Conservation (phyloP, 2,888 invertebrate genomes). For the Cheilosia impressa region DNA sequence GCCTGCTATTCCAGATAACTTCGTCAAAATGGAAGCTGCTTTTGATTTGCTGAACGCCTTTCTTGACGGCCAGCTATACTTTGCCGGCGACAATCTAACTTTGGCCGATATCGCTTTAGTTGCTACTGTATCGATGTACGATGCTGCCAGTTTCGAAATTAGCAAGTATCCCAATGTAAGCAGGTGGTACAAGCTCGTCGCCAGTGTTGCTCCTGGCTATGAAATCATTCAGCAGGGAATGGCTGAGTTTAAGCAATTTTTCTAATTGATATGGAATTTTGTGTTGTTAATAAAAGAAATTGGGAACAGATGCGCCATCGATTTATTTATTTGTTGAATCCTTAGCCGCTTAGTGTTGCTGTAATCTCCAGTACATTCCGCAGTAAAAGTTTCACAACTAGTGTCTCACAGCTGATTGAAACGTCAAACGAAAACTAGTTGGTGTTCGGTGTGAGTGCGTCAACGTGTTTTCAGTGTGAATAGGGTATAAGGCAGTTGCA, state of each 20-base stretch:
- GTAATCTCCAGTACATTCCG: too few species aligned
- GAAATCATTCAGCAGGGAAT: slow-evolving; percentile 86
- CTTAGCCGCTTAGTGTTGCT: too few species aligned
- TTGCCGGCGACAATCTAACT: slow-evolving; percentile 89
- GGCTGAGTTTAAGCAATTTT: slow-evolving; percentile 85
- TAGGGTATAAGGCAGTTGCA: too few species aligned
- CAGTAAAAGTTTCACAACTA: too few species aligned
- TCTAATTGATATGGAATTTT: slow-evolving; percentile 56
- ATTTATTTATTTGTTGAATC: too few species aligned
- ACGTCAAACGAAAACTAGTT: too few species aligned
- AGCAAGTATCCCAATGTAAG: slow-evolving; percentile 88
- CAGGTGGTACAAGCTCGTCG: slow-evolving; percentile 86
- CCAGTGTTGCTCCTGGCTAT: slow-evolving; percentile 86
- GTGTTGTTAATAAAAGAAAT: too few species aligned
- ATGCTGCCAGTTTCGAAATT: slow-evolving; percentile 88
- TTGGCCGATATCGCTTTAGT: slow-evolving; percentile 90
- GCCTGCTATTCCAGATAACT: slow-evolving; percentile 87
- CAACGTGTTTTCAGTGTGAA: too few species aligned
- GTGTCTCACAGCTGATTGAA: too few species aligned
- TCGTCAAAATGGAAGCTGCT: slow-evolving; percentile 88
- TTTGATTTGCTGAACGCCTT: slow-evolving; percentile 89
- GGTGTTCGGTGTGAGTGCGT: too few species aligned
- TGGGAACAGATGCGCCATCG: too few species aligned
- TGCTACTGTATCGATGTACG: slow-evolving; percentile 88
- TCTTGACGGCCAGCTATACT: slow-evolving; percentile 88